Evolutionary conservation across 2,113 vertebrate species (phyloP).

Genomic region (Forbesichthys papilliferus): DNA sequence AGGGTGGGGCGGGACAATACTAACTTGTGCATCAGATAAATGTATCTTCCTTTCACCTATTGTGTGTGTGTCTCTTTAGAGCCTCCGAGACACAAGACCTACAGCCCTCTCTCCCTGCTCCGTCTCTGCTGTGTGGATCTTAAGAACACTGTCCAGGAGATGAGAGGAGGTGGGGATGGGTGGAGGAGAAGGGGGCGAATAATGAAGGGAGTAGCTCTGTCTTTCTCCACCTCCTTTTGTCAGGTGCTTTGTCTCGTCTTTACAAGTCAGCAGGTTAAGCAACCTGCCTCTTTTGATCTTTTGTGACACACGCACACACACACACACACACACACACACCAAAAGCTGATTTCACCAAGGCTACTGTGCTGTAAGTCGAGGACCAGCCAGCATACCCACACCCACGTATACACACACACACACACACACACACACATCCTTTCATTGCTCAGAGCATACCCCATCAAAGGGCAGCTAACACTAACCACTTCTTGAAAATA

Average conservation of each 20-base stretch:
- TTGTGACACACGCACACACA: slow-evolving; percentile 42
- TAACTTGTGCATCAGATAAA: slow-evolving; percentile 69
- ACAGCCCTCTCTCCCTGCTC: slow-evolving; percentile 73
- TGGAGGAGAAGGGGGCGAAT: slow-evolving; percentile 34
- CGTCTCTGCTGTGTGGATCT: slow-evolving; percentile 65
- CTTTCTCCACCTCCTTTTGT: slow-evolving; percentile 72
- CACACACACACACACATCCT: slow-evolving; percentile 20
- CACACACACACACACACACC: slow-evolving; percentile 31
- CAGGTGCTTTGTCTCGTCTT: slow-evolving; percentile 61
- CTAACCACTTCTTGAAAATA: slow-evolving; percentile 28
- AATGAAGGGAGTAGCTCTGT: slow-evolving; percentile 74
- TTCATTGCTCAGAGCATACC: slow-evolving; percentile 43
- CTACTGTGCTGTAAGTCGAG: slow-evolving; percentile 28
- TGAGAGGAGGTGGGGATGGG: slow-evolving; percentile 20
- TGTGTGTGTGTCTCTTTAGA: slow-evolving; percentile 82
- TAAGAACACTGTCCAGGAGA: slow-evolving; percentile 59
- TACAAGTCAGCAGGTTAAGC: slow-evolving; percentile 73
- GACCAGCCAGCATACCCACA: slow-evolving; percentile 28
- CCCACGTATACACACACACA: neutral
- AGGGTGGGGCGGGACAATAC: slow-evolving; percentile 72
- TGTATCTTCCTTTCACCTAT: slow-evolving; percentile 66
- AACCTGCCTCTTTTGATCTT: slow-evolving; percentile 69
- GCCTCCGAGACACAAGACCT: slow-evolving; percentile 79
- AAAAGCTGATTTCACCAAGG: slow-evolving; percentile 39
- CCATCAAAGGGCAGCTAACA: slow-evolving; percentile 39